Conservation (phyloP, 2,113 vertebrate species). For the Thalassoma bifasciatum region DNA sequence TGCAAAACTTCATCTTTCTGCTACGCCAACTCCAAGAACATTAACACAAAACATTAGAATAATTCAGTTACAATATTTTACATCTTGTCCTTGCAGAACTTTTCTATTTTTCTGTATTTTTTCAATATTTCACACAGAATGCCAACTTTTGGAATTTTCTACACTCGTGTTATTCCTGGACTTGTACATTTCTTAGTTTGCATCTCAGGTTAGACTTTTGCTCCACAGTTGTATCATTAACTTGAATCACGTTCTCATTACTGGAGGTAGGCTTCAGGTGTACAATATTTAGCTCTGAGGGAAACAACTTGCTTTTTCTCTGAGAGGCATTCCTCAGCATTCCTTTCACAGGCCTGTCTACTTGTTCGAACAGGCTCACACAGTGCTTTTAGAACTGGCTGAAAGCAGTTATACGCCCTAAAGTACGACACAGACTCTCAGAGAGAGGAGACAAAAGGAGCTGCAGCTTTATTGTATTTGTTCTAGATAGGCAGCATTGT, state of each 20-base stretch:
- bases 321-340: conserved; percentile 47
- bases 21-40: too few relatives aligned
- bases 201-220: too few relatives aligned
- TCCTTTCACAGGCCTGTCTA: conserved; percentile 53
- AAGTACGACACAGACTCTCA: not conserved
- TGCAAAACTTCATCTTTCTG: too few relatives aligned
- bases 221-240: not conserved
- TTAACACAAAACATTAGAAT: too few relatives aligned
- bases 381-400: conserved; percentile 9
- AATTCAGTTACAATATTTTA: too few relatives aligned
- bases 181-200: too few relatives aligned
- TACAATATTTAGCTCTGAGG: not conserved
- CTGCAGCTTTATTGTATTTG: conserved; percentile 43
- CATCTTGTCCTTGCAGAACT: too few relatives aligned
- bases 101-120: too few relatives aligned
- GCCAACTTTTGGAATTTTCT: too few relatives aligned
- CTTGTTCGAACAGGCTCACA: conserved; percentile 66
- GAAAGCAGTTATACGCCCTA: conserved; percentile 40
- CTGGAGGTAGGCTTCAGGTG: conserved; percentile 10
- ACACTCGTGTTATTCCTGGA: too few relatives aligned
- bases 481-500: conserved; percentile 24
- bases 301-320: not conserved
- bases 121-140: too few relatives aligned
- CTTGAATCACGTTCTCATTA: not conserved
- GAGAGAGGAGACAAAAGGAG: conserved; percentile 45